A percentile compares a stretch with the other conserved stretches of the same genome.
phyloP scores from a whole-genome alignment of 2,888 invertebrate species.

The Tortricodes alternella region DNA sequence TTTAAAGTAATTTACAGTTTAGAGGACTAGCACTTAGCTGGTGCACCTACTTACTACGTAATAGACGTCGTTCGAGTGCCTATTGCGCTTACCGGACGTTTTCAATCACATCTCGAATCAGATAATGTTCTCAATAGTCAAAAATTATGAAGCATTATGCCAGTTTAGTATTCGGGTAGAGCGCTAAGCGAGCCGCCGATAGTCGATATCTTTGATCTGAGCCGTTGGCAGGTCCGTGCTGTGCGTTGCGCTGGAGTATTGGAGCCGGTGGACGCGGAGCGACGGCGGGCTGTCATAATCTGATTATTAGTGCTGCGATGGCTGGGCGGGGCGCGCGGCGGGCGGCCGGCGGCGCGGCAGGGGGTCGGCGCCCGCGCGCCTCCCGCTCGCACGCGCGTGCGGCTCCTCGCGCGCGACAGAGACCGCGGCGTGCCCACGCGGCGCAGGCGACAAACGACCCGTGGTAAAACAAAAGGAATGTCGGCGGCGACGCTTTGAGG shows the following conservation, averaged over 20 bases:
- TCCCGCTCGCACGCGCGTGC: conserved; percentile 55
- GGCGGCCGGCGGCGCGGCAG: conserved; percentile 75
- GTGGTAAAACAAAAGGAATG: conserved; percentile 83
- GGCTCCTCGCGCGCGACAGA: conserved; percentile 41
- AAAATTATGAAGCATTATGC: conserved; percentile 47
- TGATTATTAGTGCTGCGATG: conserved; percentile 76
- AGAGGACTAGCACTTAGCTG: conserved; percentile 27
- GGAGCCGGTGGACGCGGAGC: conserved; percentile 60
- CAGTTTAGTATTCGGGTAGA: conserved; percentile 38
- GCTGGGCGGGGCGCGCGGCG: conserved; percentile 72
- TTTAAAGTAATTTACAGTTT: conserved; percentile 48
- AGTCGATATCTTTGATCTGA: conserved; percentile 30
- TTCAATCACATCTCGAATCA: conserved; percentile 24
- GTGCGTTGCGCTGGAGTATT: conserved; percentile 56
- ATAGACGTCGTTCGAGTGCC: conserved; percentile 21
- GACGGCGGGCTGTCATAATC: conserved; percentile 79
- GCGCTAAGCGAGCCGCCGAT: conserved; percentile 25
- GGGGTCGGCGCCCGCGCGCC: conserved; percentile 77
- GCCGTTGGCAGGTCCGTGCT: conserved; percentile 28
- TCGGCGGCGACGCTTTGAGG: conserved; percentile 81
- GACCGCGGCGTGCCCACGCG: conserved; percentile 54
- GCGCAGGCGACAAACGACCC: conserved; percentile 81
- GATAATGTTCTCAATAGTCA: conserved; percentile 28
- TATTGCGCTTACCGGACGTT: conserved; percentile 17
- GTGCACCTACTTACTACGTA: conserved; percentile 5